phyloP scores from a whole-genome alignment of 2,113 vertebrate genomes.

The Corythornis vintsioides region DNA sequence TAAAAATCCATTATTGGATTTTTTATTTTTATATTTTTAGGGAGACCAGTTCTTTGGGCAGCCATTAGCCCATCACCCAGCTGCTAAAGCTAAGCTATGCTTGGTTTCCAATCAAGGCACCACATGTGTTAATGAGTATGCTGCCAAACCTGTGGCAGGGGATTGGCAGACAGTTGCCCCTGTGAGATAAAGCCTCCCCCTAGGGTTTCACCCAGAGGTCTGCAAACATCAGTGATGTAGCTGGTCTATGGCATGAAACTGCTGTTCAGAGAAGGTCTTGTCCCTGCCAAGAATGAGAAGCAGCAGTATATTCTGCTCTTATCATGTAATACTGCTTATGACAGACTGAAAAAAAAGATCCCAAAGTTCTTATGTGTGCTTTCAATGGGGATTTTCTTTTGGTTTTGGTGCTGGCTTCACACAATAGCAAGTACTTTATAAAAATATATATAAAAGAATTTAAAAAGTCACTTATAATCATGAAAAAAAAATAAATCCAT shows the following conservation, averaged over 20 bases:
- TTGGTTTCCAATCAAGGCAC: neutral
- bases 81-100: neutral
- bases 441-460: neutral
- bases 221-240: neutral
- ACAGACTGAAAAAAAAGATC: neutral
- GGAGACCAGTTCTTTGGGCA: neutral
- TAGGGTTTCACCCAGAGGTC: neutral
- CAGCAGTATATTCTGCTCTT: neutral
- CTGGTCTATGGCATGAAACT: neutral
- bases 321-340: neutral
- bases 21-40: neutral
- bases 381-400: neutral
- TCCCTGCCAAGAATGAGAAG: neutral
- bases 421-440: neutral
- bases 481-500: neutral
- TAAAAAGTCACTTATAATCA: neutral
- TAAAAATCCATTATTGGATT: neutral
- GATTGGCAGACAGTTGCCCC: neutral
- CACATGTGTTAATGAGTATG: neutral
- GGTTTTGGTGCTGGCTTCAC: neutral
- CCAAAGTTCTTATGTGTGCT: neutral
- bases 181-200: neutral
- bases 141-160: neutral
- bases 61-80: neutral
- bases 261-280: neutral